Evolutionary conservation across 2,888 invertebrate genomes (phyloP), one percentile per base, ranked within the genome.

Genomic region (Drosophila emarginata): DNA sequence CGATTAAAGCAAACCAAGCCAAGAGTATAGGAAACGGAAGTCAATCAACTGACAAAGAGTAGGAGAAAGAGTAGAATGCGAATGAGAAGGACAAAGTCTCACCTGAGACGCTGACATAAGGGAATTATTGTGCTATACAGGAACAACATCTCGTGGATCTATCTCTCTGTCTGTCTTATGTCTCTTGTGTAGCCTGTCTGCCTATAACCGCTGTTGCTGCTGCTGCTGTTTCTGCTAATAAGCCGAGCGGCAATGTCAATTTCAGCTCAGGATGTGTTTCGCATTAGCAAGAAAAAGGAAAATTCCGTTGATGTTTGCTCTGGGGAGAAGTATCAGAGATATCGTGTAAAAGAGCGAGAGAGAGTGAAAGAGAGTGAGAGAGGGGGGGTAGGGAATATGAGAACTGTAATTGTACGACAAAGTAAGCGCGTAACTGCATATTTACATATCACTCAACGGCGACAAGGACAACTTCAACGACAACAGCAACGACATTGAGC

Each of bases 341-440:
- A 11, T 45, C n/a, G 18, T 18, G 18, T 28, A 6, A 5, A 5
- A 5, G 11, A 57, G 5, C 3, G 37, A 36, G 52, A 7, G 5
- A 32, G 12, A 15, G 6, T 28, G 9, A 36, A 14, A 15, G 37
- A 21, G 32, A 32, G 32, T 28, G 28, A 32, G 32, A 28, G 61
- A 51, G 15, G 18, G 61, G 37, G 40, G 21, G 23, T 12, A 28
- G 61, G 32, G 18, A 28, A 23, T n/a, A 18, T 45, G 61, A 61
- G 69, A 50, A 69, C 82, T 82, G 88, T 82, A 82, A 82, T 83
- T 83, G 82, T 84, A 83, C 84, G 88, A 88, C 86, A 83, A 88
- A 84, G 84, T 86, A 88, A 84, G 82, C 82, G 83, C 88, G 82
- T 88, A 83, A 88, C 88, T 88, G 82, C 88, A 83, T 83, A 83